Evolutionary conservation across 2,888 invertebrate genomes (phyloP).

Genomic region (Xestia rhomboidea): DNA sequence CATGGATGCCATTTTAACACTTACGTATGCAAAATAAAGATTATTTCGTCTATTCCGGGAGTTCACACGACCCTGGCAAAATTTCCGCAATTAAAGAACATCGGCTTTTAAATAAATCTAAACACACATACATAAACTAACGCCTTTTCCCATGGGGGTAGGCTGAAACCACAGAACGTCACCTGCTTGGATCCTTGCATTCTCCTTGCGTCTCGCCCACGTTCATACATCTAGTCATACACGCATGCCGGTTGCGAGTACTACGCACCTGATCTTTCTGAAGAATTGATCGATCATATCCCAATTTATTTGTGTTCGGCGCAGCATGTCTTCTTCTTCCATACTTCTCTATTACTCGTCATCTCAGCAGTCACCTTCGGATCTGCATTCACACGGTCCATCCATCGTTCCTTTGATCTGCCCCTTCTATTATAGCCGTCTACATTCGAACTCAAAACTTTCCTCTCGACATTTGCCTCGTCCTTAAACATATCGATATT

Average conservation of each 20-base stretch:
- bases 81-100: background rate
- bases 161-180: background rate
- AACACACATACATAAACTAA: background rate
- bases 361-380: background rate
- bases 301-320: background rate
- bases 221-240: background rate
- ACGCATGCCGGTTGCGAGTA: background rate
- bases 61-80: background rate
- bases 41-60: constrained; percentile 5
- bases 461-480: background rate
- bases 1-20: constrained; percentile 11
- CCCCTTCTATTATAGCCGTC: background rate
- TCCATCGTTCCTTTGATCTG: background rate
- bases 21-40: constrained; percentile 1
- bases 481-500: constrained; percentile 42
- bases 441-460: background rate
- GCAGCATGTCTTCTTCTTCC: background rate
- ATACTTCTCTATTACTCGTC: background rate
- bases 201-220: background rate
- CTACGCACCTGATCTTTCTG: background rate
- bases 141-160: background rate
- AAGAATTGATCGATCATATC: background rate
- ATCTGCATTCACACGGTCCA: background rate
- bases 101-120: background rate
- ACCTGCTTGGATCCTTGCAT: background rate